Evolutionary conservation across 2,797 vertebrate species (phyloP).

Genomic region (Linurgus olivaceus): DNA sequence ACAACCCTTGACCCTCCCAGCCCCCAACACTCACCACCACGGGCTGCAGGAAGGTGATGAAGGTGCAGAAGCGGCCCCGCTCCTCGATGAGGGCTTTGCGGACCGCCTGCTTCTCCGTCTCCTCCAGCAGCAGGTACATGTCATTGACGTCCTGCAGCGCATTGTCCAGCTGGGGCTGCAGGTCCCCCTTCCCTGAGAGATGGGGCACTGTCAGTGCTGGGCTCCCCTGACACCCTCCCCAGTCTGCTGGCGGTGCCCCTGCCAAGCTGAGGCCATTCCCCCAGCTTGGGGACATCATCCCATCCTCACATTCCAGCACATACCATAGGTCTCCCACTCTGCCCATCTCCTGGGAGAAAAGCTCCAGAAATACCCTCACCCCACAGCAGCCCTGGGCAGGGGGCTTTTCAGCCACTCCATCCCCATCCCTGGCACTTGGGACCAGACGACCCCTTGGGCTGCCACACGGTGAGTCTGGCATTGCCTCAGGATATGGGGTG

Average conservation of each 20-base stretch:
- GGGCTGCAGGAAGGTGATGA: slow-evolving; percentile 90
- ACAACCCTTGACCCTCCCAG: accelerated
- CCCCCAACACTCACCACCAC: slow-evolving; percentile 85
- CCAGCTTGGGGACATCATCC: not conserved
- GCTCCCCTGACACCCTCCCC: not conserved
- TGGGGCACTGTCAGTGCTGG: accelerated
- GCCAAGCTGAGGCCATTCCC: not conserved
- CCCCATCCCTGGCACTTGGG: not conserved
- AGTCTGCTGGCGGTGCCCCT: not conserved
- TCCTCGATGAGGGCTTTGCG: slow-evolving; percentile 93
- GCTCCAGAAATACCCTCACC: not conserved
- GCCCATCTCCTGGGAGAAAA: not conserved
- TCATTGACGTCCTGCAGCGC: slow-evolving; percentile 97
- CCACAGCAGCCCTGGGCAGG: not conserved
- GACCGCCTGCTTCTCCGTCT: slow-evolving; percentile 96
- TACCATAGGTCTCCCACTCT: not conserved
- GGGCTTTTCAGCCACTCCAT: not conserved
- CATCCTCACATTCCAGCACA: not conserved
- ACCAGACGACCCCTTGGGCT: not conserved
- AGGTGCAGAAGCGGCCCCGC: slow-evolving; percentile 91
- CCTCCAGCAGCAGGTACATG: slow-evolving; percentile 95
- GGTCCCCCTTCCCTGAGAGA: slow-evolving; percentile 87
- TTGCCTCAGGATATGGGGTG: not conserved
- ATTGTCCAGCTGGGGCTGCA: slow-evolving; percentile 94
- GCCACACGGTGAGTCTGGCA: not conserved